Conservation (phyloP, 2,888 invertebrate genomes). For the Chironomus tentans region DNA sequence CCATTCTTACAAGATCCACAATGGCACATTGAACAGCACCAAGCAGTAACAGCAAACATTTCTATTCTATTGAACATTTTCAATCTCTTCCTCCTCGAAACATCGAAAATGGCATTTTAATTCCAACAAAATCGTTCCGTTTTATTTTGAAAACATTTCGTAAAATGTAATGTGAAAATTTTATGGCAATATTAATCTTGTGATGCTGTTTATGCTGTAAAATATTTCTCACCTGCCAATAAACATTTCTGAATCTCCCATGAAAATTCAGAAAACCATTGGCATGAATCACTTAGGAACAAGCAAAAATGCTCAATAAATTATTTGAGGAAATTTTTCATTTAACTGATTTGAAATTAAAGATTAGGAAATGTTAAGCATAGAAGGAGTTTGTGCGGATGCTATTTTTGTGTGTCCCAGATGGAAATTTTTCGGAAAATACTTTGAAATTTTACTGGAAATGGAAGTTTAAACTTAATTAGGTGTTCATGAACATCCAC, state of each 20-base stretch:
- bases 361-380: neutral
- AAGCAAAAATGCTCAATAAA: too few species aligned
- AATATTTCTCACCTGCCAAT: constrained; percentile 4
- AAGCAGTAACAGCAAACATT: too few species aligned
- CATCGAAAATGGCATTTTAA: constrained; percentile 1
- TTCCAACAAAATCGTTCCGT: neutral
- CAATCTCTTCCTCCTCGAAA: neutral
- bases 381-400: too few species aligned
- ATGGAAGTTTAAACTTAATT: too few species aligned
- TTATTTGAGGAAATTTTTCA: neutral
- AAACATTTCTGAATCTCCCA: neutral
- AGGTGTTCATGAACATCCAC: too few species aligned
- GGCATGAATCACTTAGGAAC: too few species aligned
- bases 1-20: too few species aligned
- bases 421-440: too few species aligned
- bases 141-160: neutral
- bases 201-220: neutral
- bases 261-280: neutral
- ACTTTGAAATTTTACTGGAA: too few species aligned
- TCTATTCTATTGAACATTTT: neutral
- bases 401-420: too few species aligned
- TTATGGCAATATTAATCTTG: constrained; percentile 8
- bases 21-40: too few species aligned
- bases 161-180: neutral
- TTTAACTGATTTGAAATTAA: neutral